Base-by-base conservation (phyloP, 2,113 vertebrate species). In the Edolisoma coerulescens region DNA sequence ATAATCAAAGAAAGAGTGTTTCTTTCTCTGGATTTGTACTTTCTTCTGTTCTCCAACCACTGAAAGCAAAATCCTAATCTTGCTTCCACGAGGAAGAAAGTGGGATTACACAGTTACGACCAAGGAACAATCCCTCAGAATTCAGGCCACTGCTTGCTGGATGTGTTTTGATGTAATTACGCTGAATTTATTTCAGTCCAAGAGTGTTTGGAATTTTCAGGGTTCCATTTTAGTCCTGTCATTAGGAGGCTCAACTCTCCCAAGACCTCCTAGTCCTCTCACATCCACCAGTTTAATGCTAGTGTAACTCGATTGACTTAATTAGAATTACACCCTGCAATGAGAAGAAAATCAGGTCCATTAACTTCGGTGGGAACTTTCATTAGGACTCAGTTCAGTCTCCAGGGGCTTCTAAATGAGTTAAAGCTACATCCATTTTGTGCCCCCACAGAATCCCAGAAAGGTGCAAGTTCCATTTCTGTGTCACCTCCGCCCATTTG, bases 321-420 rank as follows among this genome's bases (percentile, higher is more conserved):
- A 96, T 96, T 96, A 95, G 93, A 95, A 94, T 63, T 80, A 90
- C 56, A 13, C 87, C 95, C 90, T 75, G 95, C 90, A 90, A 96
- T 86, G 82, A 90, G 95, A 91, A 64, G 59, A 84, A 79, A 96
- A 97, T 86, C 76, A 90, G 92, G 87, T 93, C 95, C 95, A 95
- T 97, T 97, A 96, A 96, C 95, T 97, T 97, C 69, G 76, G 91
- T 88, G 76, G 90, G 82, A 97, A 93, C 79, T 95, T 97, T 96
- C 96, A 96, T 96, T 94, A 96, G 95, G 96, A 84, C 84, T 93
- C 92, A 93, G 68, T 93, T 91, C 63, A 42, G 59, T 80, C 95
- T 83, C 67, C 50, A 80, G 75, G 87, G 93, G 37, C 50, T 83
- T 93, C 70, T 70, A 88, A 93, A 91, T 88, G 93, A 91, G 81